Percentiles rank a stretch among this genome's conserved stretches.
phyloP scores from a whole-genome alignment of 2,113 vertebrate genomes.

The Phyllopteryx taeniolatus region DNA sequence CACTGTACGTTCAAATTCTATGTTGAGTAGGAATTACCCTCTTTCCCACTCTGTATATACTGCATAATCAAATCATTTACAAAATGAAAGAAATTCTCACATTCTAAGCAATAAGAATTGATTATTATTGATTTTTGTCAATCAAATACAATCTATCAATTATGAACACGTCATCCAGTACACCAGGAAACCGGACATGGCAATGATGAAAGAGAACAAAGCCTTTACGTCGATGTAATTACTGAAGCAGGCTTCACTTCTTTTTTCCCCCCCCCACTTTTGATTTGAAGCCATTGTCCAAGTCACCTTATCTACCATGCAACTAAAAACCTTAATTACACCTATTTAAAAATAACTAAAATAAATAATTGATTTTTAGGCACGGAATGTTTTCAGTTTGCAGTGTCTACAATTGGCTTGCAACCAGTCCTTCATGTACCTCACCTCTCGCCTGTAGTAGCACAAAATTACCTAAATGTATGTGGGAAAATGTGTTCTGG shows the following conservation, averaged over 20 bases:
- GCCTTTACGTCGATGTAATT: not conserved
- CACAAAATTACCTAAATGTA: no score
- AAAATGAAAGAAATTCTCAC: not conserved
- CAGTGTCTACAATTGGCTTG: no score
- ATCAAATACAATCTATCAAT: not conserved
- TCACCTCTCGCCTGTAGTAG: no score
- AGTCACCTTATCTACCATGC: not conserved
- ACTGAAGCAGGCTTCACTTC: not conserved
- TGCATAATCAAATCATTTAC: not conserved
- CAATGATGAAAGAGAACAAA: not conserved
- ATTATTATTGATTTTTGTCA: not conserved
- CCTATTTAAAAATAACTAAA: no score
- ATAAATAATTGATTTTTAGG: no score
- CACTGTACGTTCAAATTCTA: not conserved
- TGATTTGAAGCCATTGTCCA: not conserved
- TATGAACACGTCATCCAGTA: constrained; percentile 8
- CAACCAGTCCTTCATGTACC: no score
- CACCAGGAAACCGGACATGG: not conserved
- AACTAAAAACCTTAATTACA: no score
- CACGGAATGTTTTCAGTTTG: no score
- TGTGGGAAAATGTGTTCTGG: no score
- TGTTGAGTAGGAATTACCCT: not conserved
- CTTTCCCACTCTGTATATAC: not conserved
- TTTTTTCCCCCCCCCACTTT: no score
- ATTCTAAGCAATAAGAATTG: constrained; percentile 9